Evolutionary conservation across 2,113 vertebrate genomes (phyloP).

Genomic region (Pomatorhinus ruficollis): DNA sequence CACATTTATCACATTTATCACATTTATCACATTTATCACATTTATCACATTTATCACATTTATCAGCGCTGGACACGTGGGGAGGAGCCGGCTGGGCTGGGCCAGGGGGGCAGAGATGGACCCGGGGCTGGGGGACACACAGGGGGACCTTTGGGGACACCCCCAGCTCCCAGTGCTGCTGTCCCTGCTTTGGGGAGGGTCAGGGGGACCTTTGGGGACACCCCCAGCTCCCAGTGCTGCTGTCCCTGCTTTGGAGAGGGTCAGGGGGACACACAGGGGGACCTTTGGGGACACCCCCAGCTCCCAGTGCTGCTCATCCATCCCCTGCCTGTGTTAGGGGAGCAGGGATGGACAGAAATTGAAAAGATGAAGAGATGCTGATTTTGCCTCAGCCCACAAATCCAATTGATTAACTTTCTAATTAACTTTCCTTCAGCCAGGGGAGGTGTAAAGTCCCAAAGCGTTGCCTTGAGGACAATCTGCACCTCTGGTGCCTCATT

Average conservation of each 20-base stretch:
- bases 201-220: too few species aligned
- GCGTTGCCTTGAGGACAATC: background rate
- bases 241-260: background rate
- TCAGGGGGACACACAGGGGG: background rate
- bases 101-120: too few species aligned
- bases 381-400: background rate
- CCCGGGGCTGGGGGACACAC: too few species aligned
- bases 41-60: too few species aligned
- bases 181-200: background rate
- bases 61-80: too few species aligned
- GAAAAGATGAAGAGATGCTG: background rate
- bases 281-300: background rate
- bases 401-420: background rate
- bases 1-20: too few species aligned
- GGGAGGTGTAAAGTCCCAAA: background rate
- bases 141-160: too few species aligned
- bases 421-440: background rate
- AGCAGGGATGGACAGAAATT: too few species aligned
- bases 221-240: too few species aligned
- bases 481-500: background rate
- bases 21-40: too few species aligned
- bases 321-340: background rate
- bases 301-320: background rate
- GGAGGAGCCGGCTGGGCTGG: background rate
- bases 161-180: too few species aligned